Evolutionary conservation across 30 jellyfish, hydroid and myxozoan genomes (phyloP), one percentile per base, ranked within the genome.

Genomic region (Chrysaora quinquecirrha): DNA sequence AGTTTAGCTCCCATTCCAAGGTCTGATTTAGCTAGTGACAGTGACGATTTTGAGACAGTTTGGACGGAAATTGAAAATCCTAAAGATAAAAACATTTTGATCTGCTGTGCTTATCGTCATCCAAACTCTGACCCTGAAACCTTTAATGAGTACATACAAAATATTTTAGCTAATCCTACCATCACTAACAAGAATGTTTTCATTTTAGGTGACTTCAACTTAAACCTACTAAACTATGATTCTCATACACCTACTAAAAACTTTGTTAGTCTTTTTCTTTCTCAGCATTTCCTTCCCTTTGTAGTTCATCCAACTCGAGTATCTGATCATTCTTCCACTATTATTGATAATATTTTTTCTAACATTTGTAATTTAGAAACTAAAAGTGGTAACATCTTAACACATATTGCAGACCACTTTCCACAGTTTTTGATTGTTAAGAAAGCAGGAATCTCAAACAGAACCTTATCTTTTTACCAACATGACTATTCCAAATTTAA

Each of bases 291-390:
- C 35, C 88, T 76, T 54, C 88, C 88, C 7, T 76, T 12, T 23
- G 38, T 76, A 12, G 33, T 76, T 62, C 88, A 76, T 76, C 87
- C 87, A 50, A 50, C 87, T 14, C 29, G 87, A 34, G 87, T 76
- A 24, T 76, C 87, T 76, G 87, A 52, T 28, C 83, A 48, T 14
- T 76, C 87, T 76, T 27, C 87, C 16, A 50, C 87, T 33, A 56
- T 76, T 31, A 60, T 76, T 76, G 88, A 76, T 33, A 76, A 76
- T 56, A 76, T 76, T 61, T 76, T 76, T 30, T 76, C 88, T 1
- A 76, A 76, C 35, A 48, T 35, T 35, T 54, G 67, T 21, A 60
- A 50, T 76, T 54, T 60, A 1, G 88, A 76, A n/a, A n/a, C n/a
- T n/a, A n/a, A n/a, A n/a, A n/a, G n/a, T n/a, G n/a, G n/a, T n/a